Conservation (phyloP, 2,113 vertebrate species). For the Heterocephalus glaber region DNA sequence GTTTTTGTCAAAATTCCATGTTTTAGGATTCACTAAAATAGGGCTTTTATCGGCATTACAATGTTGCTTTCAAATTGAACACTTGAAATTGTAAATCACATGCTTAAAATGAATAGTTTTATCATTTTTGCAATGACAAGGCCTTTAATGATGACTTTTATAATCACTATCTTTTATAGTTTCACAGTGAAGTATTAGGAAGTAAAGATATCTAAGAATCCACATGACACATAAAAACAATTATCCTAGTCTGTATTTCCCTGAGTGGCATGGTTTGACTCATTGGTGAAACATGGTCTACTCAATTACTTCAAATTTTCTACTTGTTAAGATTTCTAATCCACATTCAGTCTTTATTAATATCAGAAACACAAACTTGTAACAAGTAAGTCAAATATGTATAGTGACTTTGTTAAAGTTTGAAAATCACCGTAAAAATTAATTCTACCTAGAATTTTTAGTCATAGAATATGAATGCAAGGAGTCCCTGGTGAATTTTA, state of each 20-base stretch:
- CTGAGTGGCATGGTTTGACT: not conserved
- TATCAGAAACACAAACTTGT: conserved; percentile 44
- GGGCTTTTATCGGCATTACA: not conserved
- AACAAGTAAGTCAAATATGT: conserved; percentile 10
- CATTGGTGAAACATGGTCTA: not conserved
- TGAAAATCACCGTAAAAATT: conserved; percentile 59
- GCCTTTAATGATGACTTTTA: not conserved
- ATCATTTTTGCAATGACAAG: not conserved
- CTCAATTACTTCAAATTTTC: conserved; percentile 26
- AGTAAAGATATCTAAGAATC: not conserved
- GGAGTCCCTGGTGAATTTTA: conserved; percentile 78
- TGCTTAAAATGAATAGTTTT: not conserved
- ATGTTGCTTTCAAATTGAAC: not conserved
- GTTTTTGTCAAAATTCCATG: not conserved
- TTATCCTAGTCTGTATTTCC: not conserved
- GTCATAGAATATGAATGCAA: conserved; percentile 58
- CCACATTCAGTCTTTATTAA: conserved; percentile 41
- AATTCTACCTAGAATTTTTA: conserved; percentile 61
- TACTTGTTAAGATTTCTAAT: conserved; percentile 24
- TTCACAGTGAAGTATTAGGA: not conserved
- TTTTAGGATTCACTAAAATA: not conserved
- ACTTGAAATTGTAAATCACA: not conserved
- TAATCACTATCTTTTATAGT: not conserved
- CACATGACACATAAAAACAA: not conserved
- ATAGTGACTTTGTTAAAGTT: conserved; percentile 62